phyloP scores from a whole-genome alignment of 2,888 invertebrate genomes.

The Meandrusa payeni region DNA sequence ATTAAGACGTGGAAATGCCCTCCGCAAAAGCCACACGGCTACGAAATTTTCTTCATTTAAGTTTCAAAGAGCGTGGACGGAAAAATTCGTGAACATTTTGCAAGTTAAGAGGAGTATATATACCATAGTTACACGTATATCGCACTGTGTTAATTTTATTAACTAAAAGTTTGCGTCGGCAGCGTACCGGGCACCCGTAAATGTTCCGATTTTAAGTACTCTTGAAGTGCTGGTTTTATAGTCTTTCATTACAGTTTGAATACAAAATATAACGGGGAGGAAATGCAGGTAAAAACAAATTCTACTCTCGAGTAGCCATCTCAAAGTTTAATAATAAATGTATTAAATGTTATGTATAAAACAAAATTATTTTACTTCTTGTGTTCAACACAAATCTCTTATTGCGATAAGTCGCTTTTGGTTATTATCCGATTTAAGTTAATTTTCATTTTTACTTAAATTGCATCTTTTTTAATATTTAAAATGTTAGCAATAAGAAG shows the following conservation, averaged over 20 bases:
- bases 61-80: conserved; percentile 49
- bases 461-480: too few relatives aligned
- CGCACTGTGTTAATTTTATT: conserved; percentile 47
- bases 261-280: conserved; percentile 12
- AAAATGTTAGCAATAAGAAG: too few relatives aligned
- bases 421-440: too few relatives aligned
- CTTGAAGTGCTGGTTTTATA: conserved; percentile 17
- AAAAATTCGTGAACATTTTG: conserved; percentile 56
- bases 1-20: conserved; percentile 49
- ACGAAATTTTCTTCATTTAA: conserved; percentile 61
- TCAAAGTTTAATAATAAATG: conserved; percentile 5
- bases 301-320: background rate
- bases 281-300: conserved; percentile 7
- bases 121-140: conserved; percentile 38
- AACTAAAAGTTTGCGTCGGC: conserved; percentile 25
- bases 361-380: too few relatives aligned
- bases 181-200: conserved; percentile 19
- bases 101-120: conserved; percentile 42
- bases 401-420: too few relatives aligned
- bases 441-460: too few relatives aligned
- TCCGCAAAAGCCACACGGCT: conserved; percentile 52
- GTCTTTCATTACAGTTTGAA: conserved; percentile 22
- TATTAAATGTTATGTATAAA: too few relatives aligned
- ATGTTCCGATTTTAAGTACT: conserved; percentile 22
- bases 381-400: too few relatives aligned